Base-by-base conservation (phyloP, 2,888 invertebrate species). In the Drosophila putrida region DNA sequence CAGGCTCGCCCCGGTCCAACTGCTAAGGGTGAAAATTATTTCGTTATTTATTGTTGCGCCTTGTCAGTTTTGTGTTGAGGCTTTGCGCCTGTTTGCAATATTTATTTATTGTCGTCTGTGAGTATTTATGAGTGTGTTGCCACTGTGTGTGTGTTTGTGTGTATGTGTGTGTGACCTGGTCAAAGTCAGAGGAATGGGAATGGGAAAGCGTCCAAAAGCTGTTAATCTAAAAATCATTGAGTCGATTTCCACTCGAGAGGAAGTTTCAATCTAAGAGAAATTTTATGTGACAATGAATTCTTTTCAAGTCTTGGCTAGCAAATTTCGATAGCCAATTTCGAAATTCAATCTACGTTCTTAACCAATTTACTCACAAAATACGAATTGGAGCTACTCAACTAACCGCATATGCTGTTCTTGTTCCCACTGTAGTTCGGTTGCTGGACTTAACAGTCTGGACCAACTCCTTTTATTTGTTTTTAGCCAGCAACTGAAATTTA, bases 201-300 rank as follows among this genome's bases (percentile, higher is more conserved):
- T 53, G 41, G 41, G n/a, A 41, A 54, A 69, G 81, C 75, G 72
- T 85, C 73, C 74, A 61, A 43, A 28, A 64, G 73, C 73, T 84
- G 69, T 78, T 88, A 85, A 85, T 85, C 77, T 75, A 71, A 51
- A 68, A 72, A 85, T 79, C 67, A 76, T 78, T 63, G 67, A 53
- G 28, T 15, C 20, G 51, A 25, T 33, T 43, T n/a, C 6, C 39
- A 39, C 11, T 46, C 13, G 2, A 27, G 10, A 47, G 36, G 20
- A 11, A 46, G 39, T 27, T 20, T n/a, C 39, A 63, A 53, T 57
- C 69, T 53, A 74, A 33, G 6, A 33, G 33, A 27, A 33, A 43
- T 41, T 10, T 13, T 15, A 27, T 71, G 28, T 35, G 27, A 39
- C 55, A 33, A 75, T 64, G 64, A 75, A 57, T 70, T 65, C 36